A percentile compares a stretch with the other conserved stretches of the same genome.
Conservation (phyloP, 2,888 invertebrate genomes). For the Aleiodes leptofemur region DNA sequence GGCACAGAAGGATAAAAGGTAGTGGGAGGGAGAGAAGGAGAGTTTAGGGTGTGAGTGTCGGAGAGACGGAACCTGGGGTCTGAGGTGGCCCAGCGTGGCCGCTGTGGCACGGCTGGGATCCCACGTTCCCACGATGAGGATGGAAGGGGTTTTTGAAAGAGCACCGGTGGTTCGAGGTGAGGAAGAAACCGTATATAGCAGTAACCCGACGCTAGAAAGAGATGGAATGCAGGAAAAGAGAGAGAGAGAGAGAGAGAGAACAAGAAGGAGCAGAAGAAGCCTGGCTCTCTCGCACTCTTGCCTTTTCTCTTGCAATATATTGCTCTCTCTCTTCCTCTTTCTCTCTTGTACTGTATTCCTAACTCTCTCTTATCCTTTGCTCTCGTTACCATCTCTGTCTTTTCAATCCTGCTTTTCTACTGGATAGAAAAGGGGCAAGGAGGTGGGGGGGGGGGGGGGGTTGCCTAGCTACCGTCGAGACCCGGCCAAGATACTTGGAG, state of each 20-base stretch:
- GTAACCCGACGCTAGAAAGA: constrained; percentile 7
- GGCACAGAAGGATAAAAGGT: constrained; percentile 3
- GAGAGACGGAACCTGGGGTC: constrained; percentile 61
- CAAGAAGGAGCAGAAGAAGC: constrained; percentile 56
- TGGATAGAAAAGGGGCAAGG: constrained; percentile 50
- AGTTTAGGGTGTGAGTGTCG: constrained; percentile 43
- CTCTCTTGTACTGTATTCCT: constrained; percentile 40
- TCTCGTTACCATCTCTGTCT: constrained; percentile 17
- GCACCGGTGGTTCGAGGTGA: constrained; percentile 55
- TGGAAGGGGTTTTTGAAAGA: constrained; percentile 60
- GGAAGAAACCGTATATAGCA: constrained; percentile 60
- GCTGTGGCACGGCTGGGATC: constrained; percentile 70
- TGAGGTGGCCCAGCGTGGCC: constrained; percentile 74
- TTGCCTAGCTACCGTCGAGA: constrained; percentile 75
- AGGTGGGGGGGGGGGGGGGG: constrained; percentile 62
- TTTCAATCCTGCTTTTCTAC: constrained; percentile 27
- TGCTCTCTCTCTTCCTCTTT: constrained; percentile 39
- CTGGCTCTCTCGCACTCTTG: constrained; percentile 52
- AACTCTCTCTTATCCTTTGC: constrained; percentile 44
- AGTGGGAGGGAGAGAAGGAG: background rate
- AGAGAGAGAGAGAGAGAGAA: constrained; percentile 4
- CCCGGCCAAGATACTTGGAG: constrained; percentile 75
- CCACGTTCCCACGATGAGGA: constrained; percentile 68
- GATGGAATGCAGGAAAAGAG: constrained; percentile 1
- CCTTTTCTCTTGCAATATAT: background rate